Evolutionary conservation across 1,140 invertebrate genomes (phyloP).

Genomic region (Aphelinus certus): DNA sequence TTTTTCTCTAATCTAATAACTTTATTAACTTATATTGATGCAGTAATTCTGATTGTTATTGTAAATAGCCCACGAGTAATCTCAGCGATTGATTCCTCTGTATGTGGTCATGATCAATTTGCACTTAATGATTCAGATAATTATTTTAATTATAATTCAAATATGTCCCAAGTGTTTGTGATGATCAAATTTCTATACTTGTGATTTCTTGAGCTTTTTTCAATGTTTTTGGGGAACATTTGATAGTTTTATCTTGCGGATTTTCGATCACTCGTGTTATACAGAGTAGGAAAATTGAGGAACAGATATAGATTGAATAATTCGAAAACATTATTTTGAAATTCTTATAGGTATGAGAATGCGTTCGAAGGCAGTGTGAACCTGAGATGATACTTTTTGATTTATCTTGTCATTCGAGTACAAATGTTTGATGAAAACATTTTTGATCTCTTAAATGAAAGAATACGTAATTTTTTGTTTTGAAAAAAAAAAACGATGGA

Average conservation of each 20-base stretch:
- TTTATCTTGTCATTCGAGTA: conserved; percentile 4
- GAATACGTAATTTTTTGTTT: background rate
- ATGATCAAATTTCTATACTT: conserved; percentile 35
- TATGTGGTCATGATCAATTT: conserved; percentile 21
- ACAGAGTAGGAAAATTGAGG: background rate
- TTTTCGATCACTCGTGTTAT: background rate
- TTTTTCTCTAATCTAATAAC: conserved; percentile 26
- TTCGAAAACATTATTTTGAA: background rate
- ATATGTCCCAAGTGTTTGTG: conserved; percentile 9
- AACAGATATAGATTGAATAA: background rate
- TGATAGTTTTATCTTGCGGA: background rate
- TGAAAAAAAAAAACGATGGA: background rate
- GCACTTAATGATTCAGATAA: conserved; percentile 17
- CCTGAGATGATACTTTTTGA: background rate
- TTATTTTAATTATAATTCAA: conserved; percentile 28
- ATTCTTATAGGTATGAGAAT: conserved; percentile 3
- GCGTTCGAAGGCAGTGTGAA: background rate
- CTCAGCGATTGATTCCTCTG: conserved; percentile 13
- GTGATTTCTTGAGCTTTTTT: conserved; percentile 30
- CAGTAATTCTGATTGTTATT: conserved; percentile 36
- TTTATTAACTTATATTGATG: conserved; percentile 28
- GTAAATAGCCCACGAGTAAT: conserved; percentile 21
- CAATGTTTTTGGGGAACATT: background rate
- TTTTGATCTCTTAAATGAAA: conserved; percentile 7
- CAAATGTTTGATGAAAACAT: conserved; percentile 4